These are phyloP conservation scores for Phoxinus dragarum DNA, from an alignment of 2,797 vertebrate species.

Conservation along the genomic window DNA sequence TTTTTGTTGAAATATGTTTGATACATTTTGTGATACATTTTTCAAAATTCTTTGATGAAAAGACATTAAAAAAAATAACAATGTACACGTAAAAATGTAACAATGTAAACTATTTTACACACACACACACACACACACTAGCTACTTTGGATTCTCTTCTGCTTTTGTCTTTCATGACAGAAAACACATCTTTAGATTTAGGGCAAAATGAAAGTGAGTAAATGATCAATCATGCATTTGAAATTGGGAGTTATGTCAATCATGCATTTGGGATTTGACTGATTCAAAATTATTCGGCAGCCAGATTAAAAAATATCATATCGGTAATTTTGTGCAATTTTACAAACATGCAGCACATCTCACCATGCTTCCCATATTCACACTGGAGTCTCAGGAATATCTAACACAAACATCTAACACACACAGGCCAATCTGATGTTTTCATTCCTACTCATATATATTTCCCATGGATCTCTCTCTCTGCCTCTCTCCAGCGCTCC, in stretches of 20 bases:
- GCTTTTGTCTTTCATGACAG: not conserved
- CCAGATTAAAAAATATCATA: constrained; percentile 50
- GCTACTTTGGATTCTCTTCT: not conserved
- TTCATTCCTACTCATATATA: constrained; percentile 45
- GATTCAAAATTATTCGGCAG: no score
- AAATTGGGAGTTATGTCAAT: not conserved
- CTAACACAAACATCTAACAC: constrained; percentile 42
- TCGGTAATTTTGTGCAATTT: constrained; percentile 18
- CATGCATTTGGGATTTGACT: not conserved
- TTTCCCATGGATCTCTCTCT: constrained; percentile 49
- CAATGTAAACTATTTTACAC: no score
- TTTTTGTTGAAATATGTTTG: no score
- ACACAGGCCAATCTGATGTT: constrained; percentile 44
- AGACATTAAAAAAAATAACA: no score
- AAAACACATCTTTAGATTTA: not conserved
- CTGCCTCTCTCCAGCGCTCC: constrained; percentile 59
- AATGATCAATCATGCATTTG: constrained; percentile 13
- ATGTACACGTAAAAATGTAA: no score
- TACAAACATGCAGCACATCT: constrained; percentile 12
- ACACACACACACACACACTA: no score
- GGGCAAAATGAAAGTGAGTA: not conserved
- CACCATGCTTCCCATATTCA: constrained; percentile 48
- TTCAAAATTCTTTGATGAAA: no score
- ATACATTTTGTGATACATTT: not conserved
- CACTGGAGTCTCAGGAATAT: constrained; percentile 65